A percentile compares a stretch with the other conserved stretches of the same genome.
These are phyloP conservation scores for Siderastrea siderea DNA, from an alignment of 92 coral and sea anemone genomes.

Conservation along the genomic window DNA sequence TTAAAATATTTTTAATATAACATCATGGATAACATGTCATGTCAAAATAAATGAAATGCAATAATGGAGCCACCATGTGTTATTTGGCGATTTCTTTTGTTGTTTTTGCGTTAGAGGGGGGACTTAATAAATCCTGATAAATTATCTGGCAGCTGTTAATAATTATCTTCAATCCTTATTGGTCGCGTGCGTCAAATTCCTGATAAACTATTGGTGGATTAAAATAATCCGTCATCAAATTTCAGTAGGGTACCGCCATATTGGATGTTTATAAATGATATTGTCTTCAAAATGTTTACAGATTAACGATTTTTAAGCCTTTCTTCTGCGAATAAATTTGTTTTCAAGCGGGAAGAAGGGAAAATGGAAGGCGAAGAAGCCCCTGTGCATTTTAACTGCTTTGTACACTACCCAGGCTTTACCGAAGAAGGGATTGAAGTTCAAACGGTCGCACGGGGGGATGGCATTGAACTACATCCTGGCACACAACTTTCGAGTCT, in stretches of 20 bases:
- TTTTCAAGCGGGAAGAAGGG: background rate
- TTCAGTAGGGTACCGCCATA: slow-evolving; percentile 77
- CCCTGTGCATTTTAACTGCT: slow-evolving; percentile 67
- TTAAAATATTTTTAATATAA: background rate
- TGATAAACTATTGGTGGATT: slow-evolving; percentile 86
- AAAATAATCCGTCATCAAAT: slow-evolving; percentile 85
- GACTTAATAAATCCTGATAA: slow-evolving; percentile 51
- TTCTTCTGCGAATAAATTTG: background rate
- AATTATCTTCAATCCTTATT: slow-evolving; percentile 83
- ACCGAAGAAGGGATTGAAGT: slow-evolving; percentile 81
- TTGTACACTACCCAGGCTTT: slow-evolving; percentile 79
- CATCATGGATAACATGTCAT: background rate
- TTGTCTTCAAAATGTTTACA: slow-evolving; percentile 30
- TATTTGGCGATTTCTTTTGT: slow-evolving; percentile 5
- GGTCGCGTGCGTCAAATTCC: slow-evolving; percentile 62
- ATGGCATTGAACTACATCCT: slow-evolving; percentile 75
- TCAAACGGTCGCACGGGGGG: slow-evolving; percentile 66
- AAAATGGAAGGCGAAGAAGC: slow-evolving; percentile 63
- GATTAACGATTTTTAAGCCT: slow-evolving; percentile 4
- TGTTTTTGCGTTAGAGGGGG: slow-evolving; percentile 49
- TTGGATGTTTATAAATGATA: slow-evolving; percentile 60
- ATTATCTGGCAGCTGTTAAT: slow-evolving; percentile 79
- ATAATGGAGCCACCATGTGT: slow-evolving; percentile 11
- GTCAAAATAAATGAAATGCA: background rate
- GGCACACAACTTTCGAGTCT: slow-evolving; percentile 80